Percentiles rank a stretch among this genome's conserved stretches.
Evolutionary conservation across 1,140 invertebrate species (phyloP).

Genomic region (Bombus cullumanus): DNA sequence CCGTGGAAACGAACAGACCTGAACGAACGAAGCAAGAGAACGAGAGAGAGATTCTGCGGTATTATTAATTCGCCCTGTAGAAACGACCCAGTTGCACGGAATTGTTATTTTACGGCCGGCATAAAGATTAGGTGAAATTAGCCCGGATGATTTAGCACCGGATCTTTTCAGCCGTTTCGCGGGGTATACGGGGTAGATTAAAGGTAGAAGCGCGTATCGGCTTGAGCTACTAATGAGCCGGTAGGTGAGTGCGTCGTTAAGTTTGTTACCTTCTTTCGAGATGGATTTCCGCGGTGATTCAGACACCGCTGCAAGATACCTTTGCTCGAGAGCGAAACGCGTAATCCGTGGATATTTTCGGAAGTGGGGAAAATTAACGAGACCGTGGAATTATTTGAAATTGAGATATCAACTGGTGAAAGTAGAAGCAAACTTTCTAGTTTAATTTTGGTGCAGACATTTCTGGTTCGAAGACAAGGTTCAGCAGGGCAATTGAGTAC

Average conservation of each 20-base stretch:
- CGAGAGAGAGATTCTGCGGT: neutral
- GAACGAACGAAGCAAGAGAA: neutral
- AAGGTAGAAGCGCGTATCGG: neutral
- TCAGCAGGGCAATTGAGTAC: neutral
- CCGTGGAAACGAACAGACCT: too few relatives aligned
- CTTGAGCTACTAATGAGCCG: neutral
- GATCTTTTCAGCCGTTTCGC: constrained; percentile 56
- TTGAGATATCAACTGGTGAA: neutral
- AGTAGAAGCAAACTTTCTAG: neutral
- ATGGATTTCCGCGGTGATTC: neutral
- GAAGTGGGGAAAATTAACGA: neutral
- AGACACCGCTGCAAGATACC: neutral
- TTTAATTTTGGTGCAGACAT: too few relatives aligned
- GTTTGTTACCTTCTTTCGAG: neutral
- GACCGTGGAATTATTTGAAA: neutral
- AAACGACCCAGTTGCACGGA: constrained; percentile 42
- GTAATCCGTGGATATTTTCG: too few relatives aligned
- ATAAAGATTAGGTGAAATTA: constrained; percentile 75
- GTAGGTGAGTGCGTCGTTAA: neutral
- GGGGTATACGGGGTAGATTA: constrained; percentile 33
- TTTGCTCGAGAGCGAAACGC: neutral
- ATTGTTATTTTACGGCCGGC: constrained; percentile 73
- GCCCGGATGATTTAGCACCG: constrained; percentile 68
- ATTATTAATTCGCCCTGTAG: constrained; percentile 62
- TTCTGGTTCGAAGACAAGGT: too few relatives aligned